Evolutionary conservation across 2,113 vertebrate genomes (phyloP).

Genomic region (Ondatra zibethicus): DNA sequence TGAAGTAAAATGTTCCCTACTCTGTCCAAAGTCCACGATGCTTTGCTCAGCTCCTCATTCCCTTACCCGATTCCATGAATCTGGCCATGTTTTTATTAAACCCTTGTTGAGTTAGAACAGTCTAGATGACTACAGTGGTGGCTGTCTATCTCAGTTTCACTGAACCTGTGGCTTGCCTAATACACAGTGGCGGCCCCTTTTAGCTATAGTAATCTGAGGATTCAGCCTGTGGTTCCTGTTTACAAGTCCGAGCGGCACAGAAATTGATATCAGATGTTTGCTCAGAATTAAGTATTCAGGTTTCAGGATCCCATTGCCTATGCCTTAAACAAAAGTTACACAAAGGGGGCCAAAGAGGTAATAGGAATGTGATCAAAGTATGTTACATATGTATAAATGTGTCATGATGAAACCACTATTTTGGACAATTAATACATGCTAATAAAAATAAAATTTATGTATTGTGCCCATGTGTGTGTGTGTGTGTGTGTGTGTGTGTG

Average conservation of each 20-base stretch:
- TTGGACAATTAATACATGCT: background rate
- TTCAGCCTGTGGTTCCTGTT: slow-evolving; percentile 9
- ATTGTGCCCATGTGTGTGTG: background rate
- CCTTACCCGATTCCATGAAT: background rate
- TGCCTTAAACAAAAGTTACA: slow-evolving; percentile 49
- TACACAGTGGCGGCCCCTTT: background rate
- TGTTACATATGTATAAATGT: background rate
- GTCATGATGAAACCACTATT: background rate
- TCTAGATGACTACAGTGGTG: background rate
- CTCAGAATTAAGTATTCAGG: slow-evolving; percentile 43
- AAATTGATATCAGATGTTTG: slow-evolving; percentile 47
- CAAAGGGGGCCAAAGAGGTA: background rate
- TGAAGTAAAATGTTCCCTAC: background rate
- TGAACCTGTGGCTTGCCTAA: background rate
- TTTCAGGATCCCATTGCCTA: slow-evolving; percentile 11
- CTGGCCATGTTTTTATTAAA: slow-evolving; percentile 46
- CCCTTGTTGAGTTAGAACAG: slow-evolving; percentile 14
- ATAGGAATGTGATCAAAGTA: background rate
- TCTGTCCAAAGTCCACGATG: background rate
- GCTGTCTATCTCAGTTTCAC: background rate
- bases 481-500: background rate
- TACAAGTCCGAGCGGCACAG: background rate
- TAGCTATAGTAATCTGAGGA: background rate
- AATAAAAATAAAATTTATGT: background rate
- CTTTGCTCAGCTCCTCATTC: background rate